Conservation (phyloP, 2,113 vertebrate genomes). For the Vidua macroura region DNA sequence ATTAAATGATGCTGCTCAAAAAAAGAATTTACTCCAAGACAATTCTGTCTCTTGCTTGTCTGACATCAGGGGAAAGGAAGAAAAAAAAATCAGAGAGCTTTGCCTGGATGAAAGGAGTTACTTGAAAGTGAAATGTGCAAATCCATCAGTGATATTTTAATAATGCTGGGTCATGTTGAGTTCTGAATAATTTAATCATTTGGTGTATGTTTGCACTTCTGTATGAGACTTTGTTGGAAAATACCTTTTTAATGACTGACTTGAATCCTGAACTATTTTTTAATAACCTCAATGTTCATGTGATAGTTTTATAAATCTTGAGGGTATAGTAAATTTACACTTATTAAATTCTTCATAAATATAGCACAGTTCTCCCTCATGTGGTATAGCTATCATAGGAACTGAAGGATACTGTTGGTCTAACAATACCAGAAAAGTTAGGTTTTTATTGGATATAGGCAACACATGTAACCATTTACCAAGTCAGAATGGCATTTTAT, state of each 20-base stretch:
- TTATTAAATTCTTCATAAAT: conserved; percentile 21
- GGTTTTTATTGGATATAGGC: background rate
- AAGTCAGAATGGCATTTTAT: background rate
- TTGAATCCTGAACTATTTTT: conserved; percentile 34
- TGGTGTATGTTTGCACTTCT: conserved; percentile 41
- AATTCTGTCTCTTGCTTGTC: conserved; percentile 2
- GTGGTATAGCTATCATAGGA: background rate
- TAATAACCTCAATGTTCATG: conserved; percentile 9
- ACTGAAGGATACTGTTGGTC: background rate
- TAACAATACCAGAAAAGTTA: background rate
- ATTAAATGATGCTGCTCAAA: conserved; percentile 1
- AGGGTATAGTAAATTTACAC: background rate
- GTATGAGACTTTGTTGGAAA: conserved; percentile 48
- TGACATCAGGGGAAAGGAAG: background rate
- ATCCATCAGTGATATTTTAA: conserved; percentile 52
- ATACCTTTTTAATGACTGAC: conserved; percentile 60
- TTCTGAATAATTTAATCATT: conserved; percentile 58
- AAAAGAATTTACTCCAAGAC: background rate
- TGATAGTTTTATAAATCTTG: background rate
- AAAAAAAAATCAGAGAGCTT: background rate
- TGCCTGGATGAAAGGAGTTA: conserved; percentile 41
- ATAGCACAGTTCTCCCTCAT: background rate
- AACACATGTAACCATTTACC: background rate
- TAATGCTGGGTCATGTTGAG: conserved; percentile 47
- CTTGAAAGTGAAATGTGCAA: conserved; percentile 52